Percentiles rank a stretch among this genome's conserved stretches.
phyloP scores from a whole-genome alignment of 2,888 invertebrate species.

The Diaphora mendica region DNA sequence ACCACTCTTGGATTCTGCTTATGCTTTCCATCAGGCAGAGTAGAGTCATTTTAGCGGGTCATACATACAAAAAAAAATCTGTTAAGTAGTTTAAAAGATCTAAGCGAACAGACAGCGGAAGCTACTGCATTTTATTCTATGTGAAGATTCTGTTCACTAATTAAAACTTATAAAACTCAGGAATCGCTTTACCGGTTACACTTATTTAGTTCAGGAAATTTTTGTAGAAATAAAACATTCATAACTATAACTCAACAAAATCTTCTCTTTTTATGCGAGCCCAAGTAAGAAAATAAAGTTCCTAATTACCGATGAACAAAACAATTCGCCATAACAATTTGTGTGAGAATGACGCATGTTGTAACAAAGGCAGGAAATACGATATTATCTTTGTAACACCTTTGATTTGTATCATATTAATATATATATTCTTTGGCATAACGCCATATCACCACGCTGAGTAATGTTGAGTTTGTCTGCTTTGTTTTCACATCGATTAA shows the following conservation, averaged over 20 bases:
- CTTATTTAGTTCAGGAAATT: too few relatives aligned
- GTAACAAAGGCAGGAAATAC: slow-evolving; percentile 49
- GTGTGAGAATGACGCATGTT: slow-evolving; percentile 29
- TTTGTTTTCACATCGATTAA: background rate
- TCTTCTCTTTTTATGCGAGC: background rate
- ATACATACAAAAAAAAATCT: too few relatives aligned
- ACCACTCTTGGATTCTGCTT: too few relatives aligned
- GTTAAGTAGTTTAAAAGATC: too few relatives aligned
- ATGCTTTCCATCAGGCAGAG: too few relatives aligned
- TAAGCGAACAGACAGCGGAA: too few relatives aligned
- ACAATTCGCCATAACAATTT: slow-evolving; percentile 46
- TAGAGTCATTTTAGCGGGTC: too few relatives aligned
- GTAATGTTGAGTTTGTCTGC: background rate
- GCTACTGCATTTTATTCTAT: too few relatives aligned
- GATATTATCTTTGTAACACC: slow-evolving; percentile 32
- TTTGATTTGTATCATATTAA: slow-evolving; percentile 7
- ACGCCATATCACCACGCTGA: background rate
- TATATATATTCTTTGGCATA: background rate
- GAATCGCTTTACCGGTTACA: too few relatives aligned
- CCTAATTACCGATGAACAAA: slow-evolving; percentile 31
- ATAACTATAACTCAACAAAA: background rate
- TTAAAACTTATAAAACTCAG: too few relatives aligned
- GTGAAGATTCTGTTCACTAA: too few relatives aligned
- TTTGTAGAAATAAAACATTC: background rate
- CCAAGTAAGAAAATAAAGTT: slow-evolving; percentile 10